Conservation (phyloP, 1,140 invertebrate genomes). For the Archegozetes longisetosus region DNA sequence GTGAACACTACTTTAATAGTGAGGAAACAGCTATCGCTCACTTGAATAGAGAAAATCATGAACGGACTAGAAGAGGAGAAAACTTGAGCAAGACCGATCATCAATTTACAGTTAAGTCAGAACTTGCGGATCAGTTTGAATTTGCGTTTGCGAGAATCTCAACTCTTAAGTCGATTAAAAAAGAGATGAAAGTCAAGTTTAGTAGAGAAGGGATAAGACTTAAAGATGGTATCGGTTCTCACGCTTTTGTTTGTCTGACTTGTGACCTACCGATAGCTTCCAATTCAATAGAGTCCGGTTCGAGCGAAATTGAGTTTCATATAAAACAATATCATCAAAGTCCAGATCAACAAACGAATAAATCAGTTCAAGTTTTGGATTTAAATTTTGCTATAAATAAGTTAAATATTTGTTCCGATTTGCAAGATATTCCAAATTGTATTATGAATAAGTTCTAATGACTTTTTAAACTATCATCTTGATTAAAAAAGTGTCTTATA, state of each 20-base stretch:
- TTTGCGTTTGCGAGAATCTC: not conserved
- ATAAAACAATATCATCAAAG: too few species aligned
- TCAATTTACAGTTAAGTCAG: not conserved
- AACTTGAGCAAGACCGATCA: not conserved
- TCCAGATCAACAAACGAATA: too few species aligned
- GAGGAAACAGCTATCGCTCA: not conserved
- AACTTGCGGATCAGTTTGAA: not conserved
- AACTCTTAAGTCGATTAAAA: not conserved
- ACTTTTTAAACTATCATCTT: too few species aligned
- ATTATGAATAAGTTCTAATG: too few species aligned
- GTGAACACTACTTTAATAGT: not conserved
- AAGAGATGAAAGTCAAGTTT: not conserved
- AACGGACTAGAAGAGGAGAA: not conserved
- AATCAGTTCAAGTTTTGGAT: too few species aligned
- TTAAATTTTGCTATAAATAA: too few species aligned
- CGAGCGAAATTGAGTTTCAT: too few species aligned
- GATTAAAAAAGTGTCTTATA: too few species aligned
- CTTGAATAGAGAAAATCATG: not conserved
- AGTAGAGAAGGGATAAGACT: not conserved
- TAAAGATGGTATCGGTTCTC: not conserved
- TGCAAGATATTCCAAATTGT: too few species aligned
- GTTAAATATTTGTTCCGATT: too few species aligned
- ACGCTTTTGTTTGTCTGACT: not conserved
- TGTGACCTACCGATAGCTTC: not conserved
- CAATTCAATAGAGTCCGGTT: not conserved